These are phyloP conservation scores for Ameiurus melas DNA, from an alignment of 2,113 vertebrate genomes.

Conservation along the genomic window DNA sequence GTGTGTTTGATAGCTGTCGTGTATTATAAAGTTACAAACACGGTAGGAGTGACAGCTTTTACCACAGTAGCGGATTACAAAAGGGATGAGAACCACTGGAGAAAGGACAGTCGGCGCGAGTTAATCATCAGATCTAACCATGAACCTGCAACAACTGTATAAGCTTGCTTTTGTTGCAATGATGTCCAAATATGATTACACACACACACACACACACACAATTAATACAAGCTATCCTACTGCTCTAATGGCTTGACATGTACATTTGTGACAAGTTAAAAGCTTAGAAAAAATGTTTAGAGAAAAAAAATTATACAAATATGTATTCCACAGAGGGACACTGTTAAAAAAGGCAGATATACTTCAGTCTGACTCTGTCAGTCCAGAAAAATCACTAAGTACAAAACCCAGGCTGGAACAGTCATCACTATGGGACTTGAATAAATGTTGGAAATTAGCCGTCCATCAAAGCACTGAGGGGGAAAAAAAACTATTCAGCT, in stretches of 20 bases:
- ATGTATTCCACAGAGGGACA: background rate
- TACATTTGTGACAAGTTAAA: background rate
- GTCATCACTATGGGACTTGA: background rate
- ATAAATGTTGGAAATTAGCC: background rate
- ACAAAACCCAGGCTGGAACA: background rate
- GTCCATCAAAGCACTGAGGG: background rate
- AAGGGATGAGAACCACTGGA: background rate
- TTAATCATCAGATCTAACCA: background rate
- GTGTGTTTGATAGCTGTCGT: background rate
- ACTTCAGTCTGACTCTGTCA: background rate
- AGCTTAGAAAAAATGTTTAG: background rate
- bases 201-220: constrained; percentile 60
- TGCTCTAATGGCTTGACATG: constrained; percentile 59
- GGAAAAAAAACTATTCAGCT: background rate
- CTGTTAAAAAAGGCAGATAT: constrained; percentile 4
- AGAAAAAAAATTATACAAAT: background rate
- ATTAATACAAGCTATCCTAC: constrained; percentile 50
- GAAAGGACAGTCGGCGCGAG: background rate
- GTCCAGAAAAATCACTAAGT: background rate
- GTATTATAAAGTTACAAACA: background rate
- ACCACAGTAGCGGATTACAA: background rate
- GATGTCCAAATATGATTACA: constrained; percentile 58
- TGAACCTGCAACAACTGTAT: background rate
- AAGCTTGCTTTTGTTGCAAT: background rate
- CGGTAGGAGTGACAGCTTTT: background rate